Conservation (phyloP, 2,797 vertebrate genomes). For the Columba guinea region DNA sequence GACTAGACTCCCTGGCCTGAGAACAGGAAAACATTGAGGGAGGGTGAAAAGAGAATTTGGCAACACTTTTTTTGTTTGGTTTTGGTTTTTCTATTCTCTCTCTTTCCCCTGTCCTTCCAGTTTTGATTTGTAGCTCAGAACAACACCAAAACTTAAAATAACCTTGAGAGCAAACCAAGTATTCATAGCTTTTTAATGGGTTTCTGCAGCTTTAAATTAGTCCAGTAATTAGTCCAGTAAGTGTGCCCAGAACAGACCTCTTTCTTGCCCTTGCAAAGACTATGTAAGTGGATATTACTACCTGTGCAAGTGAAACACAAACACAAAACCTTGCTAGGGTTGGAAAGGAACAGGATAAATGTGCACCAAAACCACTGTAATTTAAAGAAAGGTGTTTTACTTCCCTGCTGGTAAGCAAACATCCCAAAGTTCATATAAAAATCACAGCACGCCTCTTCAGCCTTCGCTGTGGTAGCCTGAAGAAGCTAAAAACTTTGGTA, state of each 20-base stretch:
- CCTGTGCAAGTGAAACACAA: not conserved
- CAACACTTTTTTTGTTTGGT: not conserved
- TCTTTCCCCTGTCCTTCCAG: accelerated
- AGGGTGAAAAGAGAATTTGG: not conserved
- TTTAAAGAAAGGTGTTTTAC: not conserved
- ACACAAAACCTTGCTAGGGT: not conserved
- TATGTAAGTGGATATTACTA: not conserved
- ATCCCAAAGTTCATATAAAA: not conserved
- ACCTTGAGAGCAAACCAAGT: not conserved
- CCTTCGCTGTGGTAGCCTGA: not conserved
- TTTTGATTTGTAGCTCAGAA: not conserved
- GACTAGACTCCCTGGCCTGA: not conserved
- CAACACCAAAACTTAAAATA: accelerated
- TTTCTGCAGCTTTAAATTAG: not conserved
- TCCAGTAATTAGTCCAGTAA: not conserved
- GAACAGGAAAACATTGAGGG: not conserved
- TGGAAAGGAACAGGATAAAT: accelerated
- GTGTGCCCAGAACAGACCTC: accelerated
- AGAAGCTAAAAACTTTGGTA: accelerated
- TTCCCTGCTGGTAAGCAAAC: not conserved
- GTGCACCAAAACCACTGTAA: no score
- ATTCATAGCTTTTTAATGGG: not conserved
- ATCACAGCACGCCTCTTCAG: not conserved
- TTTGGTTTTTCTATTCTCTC: accelerated
- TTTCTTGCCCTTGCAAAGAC: not conserved